Base-by-base conservation (phyloP, 1,140 invertebrate genomes). In the Sesamia nonagrioides region DNA sequence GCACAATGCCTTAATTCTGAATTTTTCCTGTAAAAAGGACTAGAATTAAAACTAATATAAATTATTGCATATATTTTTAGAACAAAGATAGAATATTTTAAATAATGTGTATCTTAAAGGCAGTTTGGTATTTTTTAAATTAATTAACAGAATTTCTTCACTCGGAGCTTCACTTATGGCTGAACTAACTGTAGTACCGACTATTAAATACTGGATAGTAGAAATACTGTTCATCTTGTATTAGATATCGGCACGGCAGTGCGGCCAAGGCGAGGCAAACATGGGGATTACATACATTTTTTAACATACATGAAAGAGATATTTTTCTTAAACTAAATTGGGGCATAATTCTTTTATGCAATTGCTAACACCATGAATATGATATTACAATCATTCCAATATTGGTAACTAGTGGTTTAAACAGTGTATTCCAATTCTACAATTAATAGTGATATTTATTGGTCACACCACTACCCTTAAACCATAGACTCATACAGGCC, bases 191-290 rank as follows among this genome's bases (percentile, higher is more conserved):
- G 3, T 33, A 60, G 15, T 35, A 60, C 56, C 18, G 56, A 35
- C 2, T 15, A 15, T 35, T 3, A 60, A 60, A 60, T 60, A 60
- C 56, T 60, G 56, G 56, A 35, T 35, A 15, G 11, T 33, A 33
- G 15, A 35, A 60, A 60, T 60, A 60, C 56, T 60, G 56, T 15
- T 60, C 33, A 50, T n/a, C 45, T 50, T 50, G 45, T 50, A 50
- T 50, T n/a, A 50, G 15, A 50, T 48, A 50, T 50, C 13, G 45
- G 37, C 37, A 40, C 37, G 6, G 9, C 9, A 40, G 6, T 40
- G 37, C 37, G 37, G 45, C 45, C 11, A 50, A 45, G 42, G 11
- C 45, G 45, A 50, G 45, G 45, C 13, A n/a, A 50, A 50, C 15
- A 50, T 50, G n/a, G 15, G 13, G 13, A n/a, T 50, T 50, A 50